Base-by-base conservation (phyloP, 2,888 invertebrate genomes). In the Idaea biselata region DNA sequence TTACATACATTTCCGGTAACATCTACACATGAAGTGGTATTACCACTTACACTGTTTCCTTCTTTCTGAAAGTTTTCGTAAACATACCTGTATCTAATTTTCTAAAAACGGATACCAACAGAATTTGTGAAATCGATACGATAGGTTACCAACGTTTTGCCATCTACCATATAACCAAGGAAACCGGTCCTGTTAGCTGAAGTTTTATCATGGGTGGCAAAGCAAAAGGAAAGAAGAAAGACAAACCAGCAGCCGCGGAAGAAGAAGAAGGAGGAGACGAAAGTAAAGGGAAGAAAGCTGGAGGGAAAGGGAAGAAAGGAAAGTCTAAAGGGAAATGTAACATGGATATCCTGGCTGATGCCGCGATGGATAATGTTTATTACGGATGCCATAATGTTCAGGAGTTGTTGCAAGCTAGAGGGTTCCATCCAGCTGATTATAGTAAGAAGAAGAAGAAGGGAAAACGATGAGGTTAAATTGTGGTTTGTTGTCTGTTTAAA, bases 321-420 rank as follows among this genome's bases (percentile, higher is more conserved):
- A 94, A 92, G 59, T 94, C 94, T 0, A 91, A 91, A 76, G 94
- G 95, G 4, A 94, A 95, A 74, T 95, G 96, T 75, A 95, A 96
- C 53, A 96, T 97, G 61, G 97, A 98, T 76, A 96, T 98, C 78
- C 95, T 98, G 77, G 97, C 97, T 69, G 97, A 97, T 73, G 95
- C 96, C 2, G 98, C 97, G 0, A 98, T 98, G 97, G 96, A 97
- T 71, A 98, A 98, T 79, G 97, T 98, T 0, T 98, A 98, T 83
- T 97, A 97, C 79, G 97, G 97, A 0, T 98, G 98, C 73, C 98
- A 98, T 80, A 98, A 97, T 81, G 96, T 98, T 0, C 97, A 97
- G 86, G 98, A 98, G 79, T 93, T 98, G 11, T 88, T 98, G 16
- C 95, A 95, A 74, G 96, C 96, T 55, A 93, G 98, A 70, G 98